Evolutionary conservation across 37 sponge, comb jelly and placozoan genomes (phyloP).

Genomic region (Hormiphora californensis): DNA sequence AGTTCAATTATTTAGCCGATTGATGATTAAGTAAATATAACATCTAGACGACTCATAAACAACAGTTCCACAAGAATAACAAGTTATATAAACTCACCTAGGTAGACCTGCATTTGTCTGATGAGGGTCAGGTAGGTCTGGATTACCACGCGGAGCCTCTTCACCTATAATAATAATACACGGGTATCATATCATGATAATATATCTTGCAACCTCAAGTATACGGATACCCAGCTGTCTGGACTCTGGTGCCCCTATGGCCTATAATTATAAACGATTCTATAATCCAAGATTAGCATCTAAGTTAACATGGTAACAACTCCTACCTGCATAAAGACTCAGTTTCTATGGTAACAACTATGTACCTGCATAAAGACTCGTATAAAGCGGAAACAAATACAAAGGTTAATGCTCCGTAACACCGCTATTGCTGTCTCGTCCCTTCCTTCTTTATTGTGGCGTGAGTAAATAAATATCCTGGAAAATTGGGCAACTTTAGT

Average conservation of each 20-base stretch:
- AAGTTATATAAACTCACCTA: no score
- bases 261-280: neutral
- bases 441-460: neutral
- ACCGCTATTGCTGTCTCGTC: neutral
- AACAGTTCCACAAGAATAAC: no score
- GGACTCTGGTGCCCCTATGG: no score
- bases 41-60: no score
- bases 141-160: conserved; percentile 1
- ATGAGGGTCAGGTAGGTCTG: conserved; percentile 26
- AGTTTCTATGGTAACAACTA: neutral
- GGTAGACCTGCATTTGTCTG: conserved; percentile 1
- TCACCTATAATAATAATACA: neutral
- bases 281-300: neutral
- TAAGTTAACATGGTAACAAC: neutral
- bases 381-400: conserved; percentile 3
- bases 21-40: no score
- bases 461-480: neutral
- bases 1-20: no score
- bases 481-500: no score
- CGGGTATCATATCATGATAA: neutral
- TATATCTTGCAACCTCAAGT: neutral
- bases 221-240: no score
- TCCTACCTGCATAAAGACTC: conserved; percentile 10
- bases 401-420: conserved; percentile 3
- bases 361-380: conserved; percentile 20